phyloP scores from a whole-genome alignment of 2,797 vertebrate species.

The Lepidocolaptes lacrymiger region DNA sequence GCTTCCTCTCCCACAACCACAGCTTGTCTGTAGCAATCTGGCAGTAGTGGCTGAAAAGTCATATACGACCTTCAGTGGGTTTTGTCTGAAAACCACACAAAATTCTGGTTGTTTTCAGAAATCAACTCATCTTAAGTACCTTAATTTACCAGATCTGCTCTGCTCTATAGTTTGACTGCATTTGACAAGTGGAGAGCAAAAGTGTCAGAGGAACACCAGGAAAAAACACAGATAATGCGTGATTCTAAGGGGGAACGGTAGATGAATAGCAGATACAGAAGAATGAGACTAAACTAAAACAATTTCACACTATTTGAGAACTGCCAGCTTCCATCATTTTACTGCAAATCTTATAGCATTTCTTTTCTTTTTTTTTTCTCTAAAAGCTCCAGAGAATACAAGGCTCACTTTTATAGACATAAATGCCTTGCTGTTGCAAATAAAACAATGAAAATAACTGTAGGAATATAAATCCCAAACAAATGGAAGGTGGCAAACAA shows the following conservation, averaged over 20 bases:
- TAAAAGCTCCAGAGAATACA: neutral
- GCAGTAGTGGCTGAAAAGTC: neutral
- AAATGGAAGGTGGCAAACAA: neutral
- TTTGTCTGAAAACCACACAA: neutral
- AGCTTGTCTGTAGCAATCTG: neutral
- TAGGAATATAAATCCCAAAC: neutral
- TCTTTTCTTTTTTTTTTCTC: neutral
- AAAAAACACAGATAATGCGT: neutral
- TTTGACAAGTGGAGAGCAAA: slow-evolving; percentile 5
- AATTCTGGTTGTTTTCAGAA: neutral
- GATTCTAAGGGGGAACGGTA: neutral
- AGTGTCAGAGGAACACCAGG: neutral
- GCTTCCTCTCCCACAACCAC: neutral
- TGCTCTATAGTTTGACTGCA: neutral
- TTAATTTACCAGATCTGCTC: neutral
- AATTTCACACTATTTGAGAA: slow-evolving; percentile 5
- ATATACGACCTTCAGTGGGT: neutral
- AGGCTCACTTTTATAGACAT: neutral
- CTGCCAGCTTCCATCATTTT: slow-evolving; percentile 13
- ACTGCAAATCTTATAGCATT: neutral
- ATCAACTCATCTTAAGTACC: neutral
- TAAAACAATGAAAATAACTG: slow-evolving; percentile 1
- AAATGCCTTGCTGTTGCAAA: neutral
- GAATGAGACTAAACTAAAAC: neutral
- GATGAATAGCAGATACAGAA: neutral